A percentile compares a stretch with the other conserved stretches of the same genome.
These are phyloP conservation scores for Mus pahari DNA, from an alignment of 2,113 vertebrate species.

Conservation along the genomic window DNA sequence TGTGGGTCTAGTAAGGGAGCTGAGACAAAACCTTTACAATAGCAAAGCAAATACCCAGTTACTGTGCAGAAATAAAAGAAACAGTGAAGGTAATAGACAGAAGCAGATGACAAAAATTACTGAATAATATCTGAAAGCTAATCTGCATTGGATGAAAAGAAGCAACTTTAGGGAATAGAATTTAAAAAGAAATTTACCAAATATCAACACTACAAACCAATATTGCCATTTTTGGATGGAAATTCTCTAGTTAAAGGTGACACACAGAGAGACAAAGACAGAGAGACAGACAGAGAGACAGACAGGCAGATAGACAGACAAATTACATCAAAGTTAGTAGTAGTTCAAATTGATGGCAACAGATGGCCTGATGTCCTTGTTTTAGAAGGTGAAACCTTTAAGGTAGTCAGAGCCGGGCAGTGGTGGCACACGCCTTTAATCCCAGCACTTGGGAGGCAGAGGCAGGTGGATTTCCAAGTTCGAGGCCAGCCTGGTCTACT, in stretches of 20 bases:
- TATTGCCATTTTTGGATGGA: not conserved
- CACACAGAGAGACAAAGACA: not conserved
- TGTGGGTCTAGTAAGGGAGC: not conserved
- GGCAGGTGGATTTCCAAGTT: too few species aligned
- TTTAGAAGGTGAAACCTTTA: not conserved
- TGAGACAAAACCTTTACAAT: not conserved
- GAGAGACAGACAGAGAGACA: not conserved
- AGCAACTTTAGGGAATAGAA: not conserved
- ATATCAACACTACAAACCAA: not conserved
- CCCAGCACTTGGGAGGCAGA: too few species aligned
- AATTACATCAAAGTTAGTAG: not conserved
- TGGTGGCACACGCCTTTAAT: too few species aligned
- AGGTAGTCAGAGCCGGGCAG: not conserved
- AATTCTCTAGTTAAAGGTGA: not conserved
- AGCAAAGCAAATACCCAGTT: not conserved
- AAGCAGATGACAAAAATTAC: not conserved
- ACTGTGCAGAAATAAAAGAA: not conserved
- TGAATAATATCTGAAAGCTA: not conserved
- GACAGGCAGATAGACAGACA: too few species aligned
- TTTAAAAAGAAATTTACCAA: not conserved
- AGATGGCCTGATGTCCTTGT: not conserved
- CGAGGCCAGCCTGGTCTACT: too few species aligned
- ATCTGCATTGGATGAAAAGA: not conserved
- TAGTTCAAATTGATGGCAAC: not conserved
- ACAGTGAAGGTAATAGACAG: not conserved